Evolutionary conservation across 2,888 invertebrate species (phyloP).

Genomic region (Malthinus flaveolus): DNA sequence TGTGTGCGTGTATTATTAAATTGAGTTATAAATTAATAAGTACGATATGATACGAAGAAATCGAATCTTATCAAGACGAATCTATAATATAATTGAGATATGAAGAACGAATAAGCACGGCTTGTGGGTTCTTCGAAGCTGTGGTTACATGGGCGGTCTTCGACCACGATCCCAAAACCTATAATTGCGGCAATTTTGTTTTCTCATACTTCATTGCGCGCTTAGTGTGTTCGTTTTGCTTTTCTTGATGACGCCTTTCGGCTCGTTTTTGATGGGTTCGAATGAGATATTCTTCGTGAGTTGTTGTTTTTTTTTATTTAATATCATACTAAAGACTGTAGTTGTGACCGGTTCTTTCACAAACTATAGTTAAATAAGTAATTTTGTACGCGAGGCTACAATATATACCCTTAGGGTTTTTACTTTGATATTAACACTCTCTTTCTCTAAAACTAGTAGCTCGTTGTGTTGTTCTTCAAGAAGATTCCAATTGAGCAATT

Average conservation of each 20-base stretch:
- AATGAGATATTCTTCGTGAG: conserved; percentile 41
- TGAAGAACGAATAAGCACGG: conserved; percentile 44
- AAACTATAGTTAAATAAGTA: conserved; percentile 30
- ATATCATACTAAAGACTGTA: conserved; percentile 12
- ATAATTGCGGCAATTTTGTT: conserved; percentile 54
- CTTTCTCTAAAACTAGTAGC: conserved; percentile 33
- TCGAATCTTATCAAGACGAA: conserved; percentile 17
- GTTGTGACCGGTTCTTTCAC: conserved; percentile 9
- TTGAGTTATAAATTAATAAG: neutral
- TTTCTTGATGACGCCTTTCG: conserved; percentile 45
- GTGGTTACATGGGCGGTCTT: conserved; percentile 54
- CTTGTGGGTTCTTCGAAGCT: conserved; percentile 45
- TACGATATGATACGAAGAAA: conserved; percentile 19
- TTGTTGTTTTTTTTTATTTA: conserved; percentile 30
- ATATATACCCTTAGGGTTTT: conserved; percentile 15
- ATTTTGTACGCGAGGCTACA: conserved; percentile 25
- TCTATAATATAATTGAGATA: conserved; percentile 49
- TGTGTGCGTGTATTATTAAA: too few species aligned
- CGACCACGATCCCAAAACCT: conserved; percentile 51
- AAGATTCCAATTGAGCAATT: conserved; percentile 16
- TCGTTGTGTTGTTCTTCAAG: neutral
- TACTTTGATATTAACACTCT: conserved; percentile 30
- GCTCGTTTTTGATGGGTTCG: conserved; percentile 40
- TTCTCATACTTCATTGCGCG: conserved; percentile 50
- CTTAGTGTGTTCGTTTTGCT: conserved; percentile 48